Evolutionary conservation across 1,140 invertebrate species (phyloP).

Genomic region (Drosophila burlai): DNA sequence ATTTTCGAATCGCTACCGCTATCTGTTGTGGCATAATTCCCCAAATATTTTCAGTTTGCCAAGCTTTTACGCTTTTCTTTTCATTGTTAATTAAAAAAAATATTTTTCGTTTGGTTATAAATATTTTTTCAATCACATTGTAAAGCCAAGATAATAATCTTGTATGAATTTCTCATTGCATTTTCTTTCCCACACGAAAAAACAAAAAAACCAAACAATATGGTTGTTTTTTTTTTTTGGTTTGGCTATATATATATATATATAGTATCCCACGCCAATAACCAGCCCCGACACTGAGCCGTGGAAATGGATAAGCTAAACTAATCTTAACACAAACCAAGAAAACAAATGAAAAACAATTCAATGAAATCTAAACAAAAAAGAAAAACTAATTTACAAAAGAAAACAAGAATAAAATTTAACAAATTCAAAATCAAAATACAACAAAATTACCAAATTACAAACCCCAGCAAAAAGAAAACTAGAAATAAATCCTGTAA

Average conservation of each 20-base stretch:
- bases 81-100: background rate
- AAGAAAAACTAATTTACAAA: constrained; percentile 25
- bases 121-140: constrained; percentile 6
- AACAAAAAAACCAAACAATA: constrained; percentile 32
- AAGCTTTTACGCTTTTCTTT: constrained; percentile 5
- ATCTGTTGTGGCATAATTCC: constrained; percentile 11
- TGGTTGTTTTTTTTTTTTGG: constrained; percentile 12
- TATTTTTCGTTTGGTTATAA: constrained; percentile 6
- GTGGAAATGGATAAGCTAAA: constrained; percentile 90
- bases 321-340: constrained; percentile 46
- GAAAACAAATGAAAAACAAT: constrained; percentile 9
- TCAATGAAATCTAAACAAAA: constrained; percentile 32
- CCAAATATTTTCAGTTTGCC: constrained; percentile 9
- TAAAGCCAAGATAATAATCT: constrained; percentile 61
- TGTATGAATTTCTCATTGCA: constrained; percentile 77
- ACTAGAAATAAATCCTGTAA: constrained; percentile 6
- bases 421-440: constrained; percentile 24
- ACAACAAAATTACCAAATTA: constrained; percentile 21
- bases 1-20: background rate
- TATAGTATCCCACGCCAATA: constrained; percentile 91
- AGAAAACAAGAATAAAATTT: background rate
- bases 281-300: constrained; percentile 93
- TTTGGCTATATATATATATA: constrained; percentile 86
- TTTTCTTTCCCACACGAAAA: constrained; percentile 57
- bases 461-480: constrained; percentile 18